phyloP scores from a whole-genome alignment of 2,797 vertebrate species.

The Octomys mimax region DNA sequence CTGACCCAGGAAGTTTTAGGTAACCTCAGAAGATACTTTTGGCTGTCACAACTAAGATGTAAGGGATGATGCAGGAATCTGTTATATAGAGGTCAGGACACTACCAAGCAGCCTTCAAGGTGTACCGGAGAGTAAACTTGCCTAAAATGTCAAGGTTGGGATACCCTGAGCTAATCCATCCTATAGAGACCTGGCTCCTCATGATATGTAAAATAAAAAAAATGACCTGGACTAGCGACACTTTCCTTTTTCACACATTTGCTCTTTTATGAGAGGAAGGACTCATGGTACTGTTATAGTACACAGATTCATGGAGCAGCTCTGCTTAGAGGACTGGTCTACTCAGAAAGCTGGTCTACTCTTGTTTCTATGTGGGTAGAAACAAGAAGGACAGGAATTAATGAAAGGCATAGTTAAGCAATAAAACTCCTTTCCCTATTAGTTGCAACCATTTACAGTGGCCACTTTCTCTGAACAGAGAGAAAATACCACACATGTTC shows the following conservation, averaged over 20 bases:
- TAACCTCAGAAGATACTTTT: not conserved
- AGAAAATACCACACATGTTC: slow-evolving; percentile 54
- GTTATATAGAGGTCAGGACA: not conserved
- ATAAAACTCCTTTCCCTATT: slow-evolving; percentile 73
- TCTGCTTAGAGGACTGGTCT: slow-evolving; percentile 21
- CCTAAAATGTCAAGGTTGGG: not conserved
- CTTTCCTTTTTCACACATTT: not conserved
- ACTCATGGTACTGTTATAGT: not conserved
- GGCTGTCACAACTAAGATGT: not conserved
- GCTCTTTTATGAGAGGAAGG: not conserved
- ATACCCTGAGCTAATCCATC: not conserved
- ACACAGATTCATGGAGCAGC: not conserved
- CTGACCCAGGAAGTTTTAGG: not conserved
- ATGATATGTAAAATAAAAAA: not conserved
- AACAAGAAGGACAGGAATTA: slow-evolving; percentile 67
- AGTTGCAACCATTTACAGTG: slow-evolving; percentile 62
- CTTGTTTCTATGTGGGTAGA: not conserved
- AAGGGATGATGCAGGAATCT: not conserved
- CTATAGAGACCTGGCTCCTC: not conserved
- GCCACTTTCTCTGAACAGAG: slow-evolving; percentile 58
- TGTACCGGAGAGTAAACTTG: not conserved
- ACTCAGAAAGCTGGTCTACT: slow-evolving; percentile 59
- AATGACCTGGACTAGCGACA: not conserved
- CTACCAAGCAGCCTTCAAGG: no score
- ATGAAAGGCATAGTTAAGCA: slow-evolving; percentile 70